Conservation (phyloP, 2,888 invertebrate species). For the Patella depressa region DNA sequence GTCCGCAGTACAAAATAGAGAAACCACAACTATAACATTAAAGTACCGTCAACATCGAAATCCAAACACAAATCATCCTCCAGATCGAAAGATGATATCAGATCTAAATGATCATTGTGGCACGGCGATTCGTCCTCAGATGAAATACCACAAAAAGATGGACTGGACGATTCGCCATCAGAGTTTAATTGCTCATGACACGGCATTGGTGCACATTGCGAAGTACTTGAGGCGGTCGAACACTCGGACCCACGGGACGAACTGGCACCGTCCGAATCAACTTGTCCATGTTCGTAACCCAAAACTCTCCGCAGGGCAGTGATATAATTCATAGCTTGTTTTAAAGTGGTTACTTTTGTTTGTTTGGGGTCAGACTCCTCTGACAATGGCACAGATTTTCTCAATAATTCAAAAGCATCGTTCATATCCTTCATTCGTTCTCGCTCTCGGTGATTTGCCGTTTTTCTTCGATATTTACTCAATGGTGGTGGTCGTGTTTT, state of each 20-base stretch:
- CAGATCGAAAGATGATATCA: background rate
- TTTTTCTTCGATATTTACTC: constrained; percentile 90
- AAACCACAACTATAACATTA: background rate
- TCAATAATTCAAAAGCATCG: constrained; percentile 86
- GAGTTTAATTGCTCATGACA: background rate
- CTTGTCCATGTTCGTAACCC: constrained; percentile 40
- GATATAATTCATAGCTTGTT: constrained; percentile 90
- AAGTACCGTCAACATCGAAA: background rate
- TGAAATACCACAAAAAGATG: background rate
- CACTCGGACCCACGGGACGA: constrained; percentile 38
- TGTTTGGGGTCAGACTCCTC: constrained; percentile 76
- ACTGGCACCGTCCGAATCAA: constrained; percentile 35
- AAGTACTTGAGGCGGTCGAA: constrained; percentile 13
- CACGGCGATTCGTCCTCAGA: background rate
- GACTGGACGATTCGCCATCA: constrained; percentile 11
- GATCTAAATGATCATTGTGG: background rate
- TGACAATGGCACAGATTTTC: constrained; percentile 81
- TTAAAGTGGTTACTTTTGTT: constrained; percentile 89
- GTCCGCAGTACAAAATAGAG: no score
- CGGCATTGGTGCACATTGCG: constrained; percentile 14
- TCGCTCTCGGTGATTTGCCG: constrained; percentile 89
- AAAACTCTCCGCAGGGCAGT: constrained; percentile 75
- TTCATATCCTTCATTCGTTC: constrained; percentile 92
- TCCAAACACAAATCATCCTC: background rate
- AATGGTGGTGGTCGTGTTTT: constrained; percentile 77